phyloP scores from a whole-genome alignment of 2,797 vertebrate genomes.

The Neomorphus geoffroyi region DNA sequence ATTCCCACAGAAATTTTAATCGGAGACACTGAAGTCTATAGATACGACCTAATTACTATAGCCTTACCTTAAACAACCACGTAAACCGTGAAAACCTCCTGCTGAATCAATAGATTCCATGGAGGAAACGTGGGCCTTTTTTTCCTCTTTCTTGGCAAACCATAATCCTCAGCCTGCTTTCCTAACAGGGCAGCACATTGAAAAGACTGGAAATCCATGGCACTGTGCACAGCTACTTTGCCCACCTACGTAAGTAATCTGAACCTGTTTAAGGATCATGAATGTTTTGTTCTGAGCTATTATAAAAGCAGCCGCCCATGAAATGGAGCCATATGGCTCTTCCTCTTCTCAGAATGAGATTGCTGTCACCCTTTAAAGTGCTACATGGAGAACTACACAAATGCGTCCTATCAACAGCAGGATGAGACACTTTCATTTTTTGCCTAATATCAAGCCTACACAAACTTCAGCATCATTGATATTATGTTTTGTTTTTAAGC shows the following conservation, averaged over 20 bases:
- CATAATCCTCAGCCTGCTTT: background rate
- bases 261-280: background rate
- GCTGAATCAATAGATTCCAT: background rate
- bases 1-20: too few species aligned
- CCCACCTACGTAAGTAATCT: background rate
- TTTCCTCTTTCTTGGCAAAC: background rate
- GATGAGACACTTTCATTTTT: background rate
- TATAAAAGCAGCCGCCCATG: background rate
- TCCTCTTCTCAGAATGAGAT: background rate
- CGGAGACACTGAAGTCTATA: background rate
- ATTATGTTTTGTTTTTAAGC: constrained; percentile 20
- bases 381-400: background rate
- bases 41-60: background rate
- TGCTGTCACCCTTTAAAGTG: background rate
- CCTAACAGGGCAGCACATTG: background rate
- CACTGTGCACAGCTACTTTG: background rate
- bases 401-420: background rate
- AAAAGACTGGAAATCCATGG: background rate
- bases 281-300: background rate
- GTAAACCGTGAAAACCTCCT: background rate
- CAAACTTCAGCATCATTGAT: background rate
- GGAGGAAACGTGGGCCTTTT: background rate
- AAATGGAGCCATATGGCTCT: constrained; percentile 3
- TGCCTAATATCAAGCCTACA: background rate
- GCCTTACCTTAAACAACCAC: background rate